phyloP scores from a whole-genome alignment of 92 coral and sea anemone genomes.

The Actinostola sp. region DNA sequence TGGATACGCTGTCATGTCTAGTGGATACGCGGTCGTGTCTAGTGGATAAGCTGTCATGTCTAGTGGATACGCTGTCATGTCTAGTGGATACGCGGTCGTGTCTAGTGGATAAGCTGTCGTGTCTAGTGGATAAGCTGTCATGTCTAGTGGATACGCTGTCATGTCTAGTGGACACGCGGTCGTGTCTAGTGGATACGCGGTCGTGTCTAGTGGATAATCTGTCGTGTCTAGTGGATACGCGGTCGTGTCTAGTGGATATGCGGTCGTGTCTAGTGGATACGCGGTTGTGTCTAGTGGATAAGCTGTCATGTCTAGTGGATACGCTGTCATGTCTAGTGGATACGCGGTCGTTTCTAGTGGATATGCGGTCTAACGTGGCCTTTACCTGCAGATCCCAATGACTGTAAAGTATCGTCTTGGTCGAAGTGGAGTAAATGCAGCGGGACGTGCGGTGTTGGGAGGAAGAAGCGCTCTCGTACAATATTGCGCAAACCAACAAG shows the following conservation, averaged over 20 bases:
- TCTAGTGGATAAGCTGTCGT: neutral
- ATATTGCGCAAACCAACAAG: conserved; percentile 63
- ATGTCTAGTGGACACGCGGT: neutral
- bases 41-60: neutral
- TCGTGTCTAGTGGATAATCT: neutral
- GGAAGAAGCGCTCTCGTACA: conserved; percentile 64
- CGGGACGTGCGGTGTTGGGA: conserved; percentile 74
- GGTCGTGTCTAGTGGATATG: neutral
- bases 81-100: neutral
- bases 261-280: neutral
- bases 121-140: neutral
- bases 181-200: neutral
- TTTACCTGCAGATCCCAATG: neutral
- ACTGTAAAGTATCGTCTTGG: conserved; percentile 80
- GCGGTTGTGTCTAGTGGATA: no score
- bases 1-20: neutral
- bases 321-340: no score
- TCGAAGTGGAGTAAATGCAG: conserved; percentile 78
- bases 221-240: neutral
- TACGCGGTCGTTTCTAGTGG: neutral
- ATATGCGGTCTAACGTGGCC: neutral
- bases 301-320: neutral
- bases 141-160: neutral
- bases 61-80: neutral
- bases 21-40: neutral